Conservation (phyloP, 2,797 vertebrate species). For the Merluccius polli region DNA sequence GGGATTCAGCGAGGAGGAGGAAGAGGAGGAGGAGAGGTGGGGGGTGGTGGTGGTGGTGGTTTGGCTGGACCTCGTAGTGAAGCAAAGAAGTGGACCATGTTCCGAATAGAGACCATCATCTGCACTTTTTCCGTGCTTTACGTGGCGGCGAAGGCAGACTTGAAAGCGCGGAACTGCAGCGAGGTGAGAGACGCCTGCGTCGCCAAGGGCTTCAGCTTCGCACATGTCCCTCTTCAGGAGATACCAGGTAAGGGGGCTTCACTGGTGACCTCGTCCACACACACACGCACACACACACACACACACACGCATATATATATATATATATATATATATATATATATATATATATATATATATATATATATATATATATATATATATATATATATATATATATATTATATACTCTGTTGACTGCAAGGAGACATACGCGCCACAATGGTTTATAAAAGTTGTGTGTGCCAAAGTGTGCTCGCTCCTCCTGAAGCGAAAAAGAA, state of each 20-base stretch:
- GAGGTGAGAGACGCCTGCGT: constrained; percentile 82
- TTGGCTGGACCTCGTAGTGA: constrained; percentile 22
- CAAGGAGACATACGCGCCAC: neutral
- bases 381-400: too few species aligned
- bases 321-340: too few species aligned
- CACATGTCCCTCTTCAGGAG: constrained; percentile 83
- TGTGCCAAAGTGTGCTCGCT: neutral
- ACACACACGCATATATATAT: too few species aligned
- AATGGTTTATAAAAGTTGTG: neutral
- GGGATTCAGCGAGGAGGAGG: too few species aligned
- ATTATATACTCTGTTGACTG: constrained; percentile 5
- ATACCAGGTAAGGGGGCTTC: constrained; percentile 90
- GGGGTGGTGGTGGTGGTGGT: too few species aligned
- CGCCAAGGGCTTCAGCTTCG: constrained; percentile 83
- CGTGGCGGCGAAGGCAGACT: constrained; percentile 71
- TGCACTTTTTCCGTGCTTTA: constrained; percentile 72
- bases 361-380: too few species aligned
- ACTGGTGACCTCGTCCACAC: too few species aligned
- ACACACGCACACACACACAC: too few species aligned
- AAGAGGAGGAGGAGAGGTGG: too few species aligned
- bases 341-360: too few species aligned
- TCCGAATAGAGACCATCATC: constrained; percentile 61
- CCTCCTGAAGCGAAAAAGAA: neutral
- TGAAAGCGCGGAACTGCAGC: constrained; percentile 81
- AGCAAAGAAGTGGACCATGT: constrained; percentile 68